Percentiles rank a stretch among this genome's conserved stretches.
phyloP scores from a whole-genome alignment of 2,888 invertebrate species.

The Eurois occulta region DNA sequence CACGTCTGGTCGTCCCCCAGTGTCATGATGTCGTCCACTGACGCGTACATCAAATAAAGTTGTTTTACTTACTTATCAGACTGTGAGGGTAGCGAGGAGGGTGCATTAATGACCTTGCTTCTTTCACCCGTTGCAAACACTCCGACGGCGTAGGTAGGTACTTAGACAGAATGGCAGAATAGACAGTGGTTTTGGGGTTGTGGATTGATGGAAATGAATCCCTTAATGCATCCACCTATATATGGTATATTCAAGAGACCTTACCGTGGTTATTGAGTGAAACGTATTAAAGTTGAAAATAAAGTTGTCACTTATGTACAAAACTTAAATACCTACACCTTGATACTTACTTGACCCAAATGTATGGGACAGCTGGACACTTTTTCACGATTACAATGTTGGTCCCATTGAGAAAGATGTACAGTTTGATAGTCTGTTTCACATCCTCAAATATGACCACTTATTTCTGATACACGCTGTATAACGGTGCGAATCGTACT shows the following conservation, averaged over 20 bases:
- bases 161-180: constrained; percentile 53
- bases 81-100: constrained; percentile 74
- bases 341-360: not conserved
- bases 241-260: not conserved
- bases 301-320: too few relatives aligned
- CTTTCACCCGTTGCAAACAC: constrained; percentile 69
- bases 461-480: not conserved
- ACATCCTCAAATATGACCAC: not conserved
- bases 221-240: not conserved
- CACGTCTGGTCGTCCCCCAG: constrained; percentile 74
- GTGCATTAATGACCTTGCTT: constrained; percentile 87
- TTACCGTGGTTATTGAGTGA: not conserved
- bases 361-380: not conserved
- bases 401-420: not conserved
- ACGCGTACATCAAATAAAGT: constrained; percentile 89
- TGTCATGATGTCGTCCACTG: constrained; percentile 80
- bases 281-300: too few relatives aligned
- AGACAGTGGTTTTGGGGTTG: constrained; percentile 68
- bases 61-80: constrained; percentile 89
- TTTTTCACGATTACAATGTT: not conserved
- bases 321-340: not conserved
- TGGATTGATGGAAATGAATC: constrained; percentile 14
- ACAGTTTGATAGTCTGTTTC: not conserved
- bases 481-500: not conserved
- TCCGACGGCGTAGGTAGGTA: constrained; percentile 61